Evolutionary conservation across 2,797 vertebrate genomes (phyloP).

Genomic region (Acropternis orthonyx): DNA sequence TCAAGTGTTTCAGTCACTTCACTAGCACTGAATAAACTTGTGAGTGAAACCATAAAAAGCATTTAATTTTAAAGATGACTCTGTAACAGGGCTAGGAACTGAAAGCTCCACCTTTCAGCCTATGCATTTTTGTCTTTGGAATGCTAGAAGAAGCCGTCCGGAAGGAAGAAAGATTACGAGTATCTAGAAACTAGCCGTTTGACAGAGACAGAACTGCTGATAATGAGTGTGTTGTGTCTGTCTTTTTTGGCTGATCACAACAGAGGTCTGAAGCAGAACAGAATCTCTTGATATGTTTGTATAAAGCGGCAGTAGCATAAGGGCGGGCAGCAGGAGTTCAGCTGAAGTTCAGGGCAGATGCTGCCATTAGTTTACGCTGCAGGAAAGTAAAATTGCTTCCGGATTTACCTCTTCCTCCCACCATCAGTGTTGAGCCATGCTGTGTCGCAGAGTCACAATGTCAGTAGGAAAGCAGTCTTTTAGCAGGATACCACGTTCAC

Average conservation of each 20-base stretch:
- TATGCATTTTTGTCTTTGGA: conserved; percentile 66
- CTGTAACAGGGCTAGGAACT: conserved; percentile 36
- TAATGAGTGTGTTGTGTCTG: conserved; percentile 84
- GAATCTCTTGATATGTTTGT: conserved; percentile 82
- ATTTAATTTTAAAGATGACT: conserved; percentile 25
- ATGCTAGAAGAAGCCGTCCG: conserved; percentile 80
- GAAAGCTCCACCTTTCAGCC: conserved; percentile 67
- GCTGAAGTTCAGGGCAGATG: conserved; percentile 90
- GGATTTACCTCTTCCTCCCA: conserved; percentile 79
- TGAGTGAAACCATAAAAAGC: neutral
- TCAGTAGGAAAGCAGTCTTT: conserved; percentile 93
- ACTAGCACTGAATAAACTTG: neutral
- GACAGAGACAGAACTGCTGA: conserved; percentile 89
- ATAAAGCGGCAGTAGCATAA: conserved; percentile 79
- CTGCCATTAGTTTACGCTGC: conserved; percentile 80
- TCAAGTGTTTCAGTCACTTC: neutral
- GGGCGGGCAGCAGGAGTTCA: conserved; percentile 83
- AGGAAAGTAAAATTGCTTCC: conserved; percentile 92
- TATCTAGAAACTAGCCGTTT: conserved; percentile 79
- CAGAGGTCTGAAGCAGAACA: conserved; percentile 84
- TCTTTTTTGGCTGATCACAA: conserved; percentile 78
- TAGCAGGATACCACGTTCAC: conserved; percentile 92
- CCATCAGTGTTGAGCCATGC: conserved; percentile 58
- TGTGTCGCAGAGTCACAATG: conserved; percentile 87
- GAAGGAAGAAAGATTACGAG: conserved; percentile 85